Evolutionary conservation across 1,140 invertebrate genomes (phyloP).

Genomic region (Xylocopa sonorina): DNA sequence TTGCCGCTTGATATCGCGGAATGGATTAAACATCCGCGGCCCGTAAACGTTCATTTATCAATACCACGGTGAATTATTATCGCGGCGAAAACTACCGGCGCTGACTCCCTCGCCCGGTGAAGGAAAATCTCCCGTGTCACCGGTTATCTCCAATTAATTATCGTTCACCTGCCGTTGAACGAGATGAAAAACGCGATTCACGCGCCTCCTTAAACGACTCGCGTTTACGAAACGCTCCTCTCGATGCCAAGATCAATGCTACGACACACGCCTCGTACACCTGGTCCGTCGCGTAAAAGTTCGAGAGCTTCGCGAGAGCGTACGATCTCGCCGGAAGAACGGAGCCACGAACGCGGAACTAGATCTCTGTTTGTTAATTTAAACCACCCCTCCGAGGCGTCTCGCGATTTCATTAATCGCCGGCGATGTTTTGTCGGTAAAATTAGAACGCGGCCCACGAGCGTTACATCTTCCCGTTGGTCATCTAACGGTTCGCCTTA

Average conservation of each 20-base stretch:
- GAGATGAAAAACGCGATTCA: not conserved
- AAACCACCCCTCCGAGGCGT: not conserved
- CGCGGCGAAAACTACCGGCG: conserved; percentile 2
- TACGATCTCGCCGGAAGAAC: not conserved
- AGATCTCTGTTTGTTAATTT: not conserved
- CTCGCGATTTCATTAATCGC: not conserved
- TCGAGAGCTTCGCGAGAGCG: not conserved
- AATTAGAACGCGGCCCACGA: not conserved
- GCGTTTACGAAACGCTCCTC: not conserved
- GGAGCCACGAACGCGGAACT: not conserved
- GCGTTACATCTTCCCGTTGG: not conserved
- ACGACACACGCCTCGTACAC: no score
- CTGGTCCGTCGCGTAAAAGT: no score
- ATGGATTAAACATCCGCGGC: conserved; percentile 4
- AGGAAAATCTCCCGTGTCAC: not conserved
- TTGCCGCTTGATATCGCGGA: conserved; percentile 11
- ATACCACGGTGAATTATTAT: not conserved
- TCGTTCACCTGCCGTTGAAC: not conserved
- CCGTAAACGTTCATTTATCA: conserved; percentile 30
- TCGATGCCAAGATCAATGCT: conserved; percentile 37
- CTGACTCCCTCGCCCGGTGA: no score
- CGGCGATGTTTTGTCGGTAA: not conserved
- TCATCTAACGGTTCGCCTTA: conserved; percentile 2
- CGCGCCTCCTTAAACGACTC: not conserved
- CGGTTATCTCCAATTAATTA: conserved; percentile 4